These are phyloP conservation scores for Euplagia quadripunctaria DNA, from an alignment of 2,888 invertebrate genomes.

Conservation along the genomic window DNA sequence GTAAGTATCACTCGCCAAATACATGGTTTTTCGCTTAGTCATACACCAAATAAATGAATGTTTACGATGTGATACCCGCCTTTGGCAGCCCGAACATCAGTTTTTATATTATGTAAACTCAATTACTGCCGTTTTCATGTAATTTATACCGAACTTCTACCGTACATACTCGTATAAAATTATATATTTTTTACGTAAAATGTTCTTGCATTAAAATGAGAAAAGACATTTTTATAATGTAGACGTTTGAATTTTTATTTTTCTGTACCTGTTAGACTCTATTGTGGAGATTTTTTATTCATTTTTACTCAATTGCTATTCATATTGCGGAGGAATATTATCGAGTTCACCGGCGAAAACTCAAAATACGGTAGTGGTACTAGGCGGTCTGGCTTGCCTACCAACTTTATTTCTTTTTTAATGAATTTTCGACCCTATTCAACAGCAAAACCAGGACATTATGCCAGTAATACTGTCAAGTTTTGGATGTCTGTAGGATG, in stretches of 20 bases:
- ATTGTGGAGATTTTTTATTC: neutral
- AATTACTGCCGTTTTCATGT: constrained; percentile 41
- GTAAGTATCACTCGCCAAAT: neutral
- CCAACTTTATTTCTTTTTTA: neutral
- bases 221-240: constrained; percentile 28
- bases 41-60: neutral
- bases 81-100: neutral
- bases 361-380: no score
- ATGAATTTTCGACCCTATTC: neutral
- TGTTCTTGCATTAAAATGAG: constrained; percentile 34
- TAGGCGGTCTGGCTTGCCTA: neutral
- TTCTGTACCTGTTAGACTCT: constrained; percentile 26
- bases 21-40: neutral
- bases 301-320: neutral
- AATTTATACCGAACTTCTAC: constrained; percentile 30
- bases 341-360: neutral
- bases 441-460: neutral
- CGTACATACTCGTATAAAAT: constrained; percentile 30
- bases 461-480: neutral
- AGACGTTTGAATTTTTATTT: constrained; percentile 32
- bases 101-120: constrained; percentile 40
- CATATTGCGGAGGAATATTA: neutral
- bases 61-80: neutral
- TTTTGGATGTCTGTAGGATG: neutral
- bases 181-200: constrained; percentile 33